phyloP scores from a whole-genome alignment of 1,140 invertebrate genomes.

The Gyrodactylus salaris region DNA sequence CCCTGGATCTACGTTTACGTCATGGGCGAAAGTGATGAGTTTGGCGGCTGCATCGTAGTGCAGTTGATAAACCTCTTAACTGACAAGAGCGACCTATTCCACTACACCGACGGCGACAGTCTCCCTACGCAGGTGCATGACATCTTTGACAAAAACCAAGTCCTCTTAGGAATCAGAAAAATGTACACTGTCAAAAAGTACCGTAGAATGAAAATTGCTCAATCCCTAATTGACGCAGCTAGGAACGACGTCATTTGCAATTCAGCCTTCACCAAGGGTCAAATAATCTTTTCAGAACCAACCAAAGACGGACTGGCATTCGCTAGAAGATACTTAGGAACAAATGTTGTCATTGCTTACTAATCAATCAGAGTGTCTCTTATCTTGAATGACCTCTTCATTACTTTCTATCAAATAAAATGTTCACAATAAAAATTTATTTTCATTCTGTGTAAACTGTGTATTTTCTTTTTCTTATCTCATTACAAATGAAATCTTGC shows the following conservation, averaged over 20 bases:
- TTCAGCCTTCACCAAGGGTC: not conserved
- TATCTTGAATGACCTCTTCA: too few species aligned
- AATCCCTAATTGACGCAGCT: not conserved
- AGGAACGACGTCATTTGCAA: not conserved
- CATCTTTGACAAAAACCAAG: not conserved
- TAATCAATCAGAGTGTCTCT: too few species aligned
- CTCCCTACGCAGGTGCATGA: not conserved
- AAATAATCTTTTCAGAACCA: not conserved
- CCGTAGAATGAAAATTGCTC: not conserved
- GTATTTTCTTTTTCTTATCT: too few species aligned
- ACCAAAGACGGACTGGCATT: not conserved
- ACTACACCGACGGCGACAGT: not conserved
- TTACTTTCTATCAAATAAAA: too few species aligned
- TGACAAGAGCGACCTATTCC: not conserved
- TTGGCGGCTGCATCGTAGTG: not conserved
- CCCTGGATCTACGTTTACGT: not conserved
- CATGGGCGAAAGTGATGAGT: not conserved
- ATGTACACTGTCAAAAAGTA: not conserved
- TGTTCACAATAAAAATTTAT: too few species aligned
- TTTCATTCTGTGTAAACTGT: too few species aligned
- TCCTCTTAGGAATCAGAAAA: not conserved
- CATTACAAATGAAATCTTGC: too few species aligned
- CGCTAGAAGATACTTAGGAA: not conserved
- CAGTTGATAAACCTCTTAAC: not conserved
- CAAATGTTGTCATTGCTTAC: not conserved